Evolutionary conservation across 2,113 vertebrate species (phyloP), one percentile per base, ranked within the genome.

Genomic region (Columba janthina): DNA sequence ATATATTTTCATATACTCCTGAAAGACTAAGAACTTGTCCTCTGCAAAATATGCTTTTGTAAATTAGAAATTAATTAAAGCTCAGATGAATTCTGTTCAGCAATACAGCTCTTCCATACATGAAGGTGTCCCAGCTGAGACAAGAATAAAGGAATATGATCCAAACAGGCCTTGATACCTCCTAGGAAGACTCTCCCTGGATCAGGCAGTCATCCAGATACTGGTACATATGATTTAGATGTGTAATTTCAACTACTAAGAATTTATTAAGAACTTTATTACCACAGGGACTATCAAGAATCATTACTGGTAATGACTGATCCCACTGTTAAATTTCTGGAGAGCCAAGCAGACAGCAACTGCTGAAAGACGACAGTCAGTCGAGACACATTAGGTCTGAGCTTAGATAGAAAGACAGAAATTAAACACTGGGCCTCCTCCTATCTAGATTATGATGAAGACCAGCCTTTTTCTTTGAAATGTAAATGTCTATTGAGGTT

Each of bases 361-460:
- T 51, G 44, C 32, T 61, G n/a, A 65, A 83, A 79, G 28, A 50
- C 18, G 80, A 53, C 32, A 44, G 56, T 5, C 61, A 51, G 15
- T 31, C 0, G 0, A 78, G 34, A 53, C 42, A 79, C 0, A 0
- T 34, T 36, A 92, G 22, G 20, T 38, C 19, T 54, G 24, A 60
- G 18, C 21, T 73, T 40, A 51, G 16, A 50, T 34, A 51, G 3
- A 64, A 75, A 85, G 6, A 20, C 2, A 80, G 16, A 57, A 89
- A 69, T 50, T 50, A 83, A 90, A 58, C 21, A n/a, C 5, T 36
- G 5, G 18, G 36, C 10, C 26, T 61, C 24, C 38, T 88, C 61
- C 75, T 32, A 78, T 16, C 15, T 38, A 87, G 15, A 29, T 67
- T 78, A 61, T 44, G 53, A 90, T 22, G 11, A 85, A 65, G 14